Conservation (phyloP, 2,888 invertebrate genomes). For the Rhyacophila evoluta region DNA sequence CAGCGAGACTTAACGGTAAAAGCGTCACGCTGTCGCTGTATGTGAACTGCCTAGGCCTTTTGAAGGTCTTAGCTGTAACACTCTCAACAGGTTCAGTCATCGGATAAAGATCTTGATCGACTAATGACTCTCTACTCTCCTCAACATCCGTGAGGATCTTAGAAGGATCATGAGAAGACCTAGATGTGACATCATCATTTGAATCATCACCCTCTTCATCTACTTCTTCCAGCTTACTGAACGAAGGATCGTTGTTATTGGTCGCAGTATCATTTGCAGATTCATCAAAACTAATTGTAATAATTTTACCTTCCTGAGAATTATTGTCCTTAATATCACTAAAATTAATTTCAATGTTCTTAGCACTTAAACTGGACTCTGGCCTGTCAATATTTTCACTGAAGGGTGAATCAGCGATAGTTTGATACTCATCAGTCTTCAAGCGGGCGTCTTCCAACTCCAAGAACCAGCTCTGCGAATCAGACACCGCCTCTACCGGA, state of each 20-base stretch:
- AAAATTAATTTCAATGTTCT: slow-evolving; percentile 30
- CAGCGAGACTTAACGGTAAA: slow-evolving; percentile 51
- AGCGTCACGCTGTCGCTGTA: slow-evolving; percentile 50
- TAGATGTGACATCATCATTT: neutral
- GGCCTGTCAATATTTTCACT: slow-evolving; percentile 56
- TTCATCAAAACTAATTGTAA: slow-evolving; percentile 13
- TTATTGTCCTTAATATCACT: slow-evolving; percentile 46
- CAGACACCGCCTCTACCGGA: slow-evolving; percentile 57
- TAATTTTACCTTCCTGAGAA: slow-evolving; percentile 8
- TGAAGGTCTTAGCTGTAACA: neutral
- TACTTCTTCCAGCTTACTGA: neutral
- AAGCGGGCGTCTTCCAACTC: slow-evolving; percentile 38
- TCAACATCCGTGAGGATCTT: neutral
- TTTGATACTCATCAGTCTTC: slow-evolving; percentile 45
- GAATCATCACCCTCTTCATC: slow-evolving; percentile 34
- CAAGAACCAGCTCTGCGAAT: slow-evolving; percentile 52
- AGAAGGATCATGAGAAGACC: slow-evolving; percentile 15
- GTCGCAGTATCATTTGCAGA: slow-evolving; percentile 20
- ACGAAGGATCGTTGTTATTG: slow-evolving; percentile 46
- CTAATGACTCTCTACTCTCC: neutral
- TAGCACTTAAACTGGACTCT: slow-evolving; percentile 42
- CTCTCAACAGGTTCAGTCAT: neutral
- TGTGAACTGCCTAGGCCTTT: slow-evolving; percentile 41
- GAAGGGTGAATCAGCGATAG: slow-evolving; percentile 61
- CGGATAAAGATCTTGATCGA: neutral